phyloP scores from a whole-genome alignment of 2,113 vertebrate species.

The Microtus ochrogaster region DNA sequence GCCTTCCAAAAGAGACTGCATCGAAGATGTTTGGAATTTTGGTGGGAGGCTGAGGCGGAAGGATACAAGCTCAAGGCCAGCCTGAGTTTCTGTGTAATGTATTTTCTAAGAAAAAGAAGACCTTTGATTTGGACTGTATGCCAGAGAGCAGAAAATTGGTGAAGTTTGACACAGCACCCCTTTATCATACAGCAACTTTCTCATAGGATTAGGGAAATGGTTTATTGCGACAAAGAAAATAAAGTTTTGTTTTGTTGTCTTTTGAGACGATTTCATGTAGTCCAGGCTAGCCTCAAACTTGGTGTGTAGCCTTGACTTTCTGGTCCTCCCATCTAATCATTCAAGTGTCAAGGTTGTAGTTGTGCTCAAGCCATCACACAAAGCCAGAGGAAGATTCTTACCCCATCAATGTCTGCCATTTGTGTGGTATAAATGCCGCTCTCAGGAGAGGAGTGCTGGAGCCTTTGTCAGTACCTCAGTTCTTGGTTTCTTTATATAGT shows the following conservation, averaged over 20 bases:
- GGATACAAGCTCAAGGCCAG: neutral
- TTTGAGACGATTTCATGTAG: neutral
- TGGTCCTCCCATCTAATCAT: neutral
- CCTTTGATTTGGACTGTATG: neutral
- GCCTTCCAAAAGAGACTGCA: conserved; percentile 22
- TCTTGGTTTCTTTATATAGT: neutral
- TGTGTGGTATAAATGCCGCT: neutral
- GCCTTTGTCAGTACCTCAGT: neutral
- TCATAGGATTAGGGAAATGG: neutral
- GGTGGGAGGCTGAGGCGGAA: neutral
- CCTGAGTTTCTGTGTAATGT: neutral
- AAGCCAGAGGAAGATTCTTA: neutral
- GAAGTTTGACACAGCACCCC: neutral
- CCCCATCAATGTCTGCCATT: neutral
- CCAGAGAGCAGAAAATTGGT: neutral
- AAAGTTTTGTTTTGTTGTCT: neutral
- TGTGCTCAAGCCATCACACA: no score
- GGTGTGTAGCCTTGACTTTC: neutral
- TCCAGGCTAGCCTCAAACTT: neutral
- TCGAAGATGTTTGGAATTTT: neutral
- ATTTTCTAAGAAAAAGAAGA: neutral
- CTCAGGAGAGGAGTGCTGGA: neutral
- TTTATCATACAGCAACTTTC: neutral
- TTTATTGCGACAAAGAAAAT: neutral
- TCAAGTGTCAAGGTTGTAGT: neutral